Conservation (phyloP, 30 jellyfish, hydroid and myxozoan genomes). For the Euphysa ruthae region DNA sequence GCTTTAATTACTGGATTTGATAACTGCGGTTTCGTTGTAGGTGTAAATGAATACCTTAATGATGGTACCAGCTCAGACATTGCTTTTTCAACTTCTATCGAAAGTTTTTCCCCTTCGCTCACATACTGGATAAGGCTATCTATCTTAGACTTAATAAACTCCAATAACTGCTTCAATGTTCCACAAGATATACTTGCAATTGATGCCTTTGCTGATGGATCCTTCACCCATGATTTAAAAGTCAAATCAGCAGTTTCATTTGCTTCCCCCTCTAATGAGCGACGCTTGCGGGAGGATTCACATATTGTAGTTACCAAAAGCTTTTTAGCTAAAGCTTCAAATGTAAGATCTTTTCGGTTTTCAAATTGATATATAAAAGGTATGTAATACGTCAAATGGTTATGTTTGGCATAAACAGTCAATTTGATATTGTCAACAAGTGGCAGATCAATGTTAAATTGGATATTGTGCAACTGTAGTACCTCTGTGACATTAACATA, state of each 20-base stretch:
- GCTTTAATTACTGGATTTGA: not conserved
- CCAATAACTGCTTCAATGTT: constrained; percentile 11
- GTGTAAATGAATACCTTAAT: not conserved
- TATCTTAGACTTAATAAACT: not conserved
- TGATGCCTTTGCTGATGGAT: not conserved
- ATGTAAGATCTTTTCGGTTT: not conserved
- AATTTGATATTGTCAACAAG: not conserved
- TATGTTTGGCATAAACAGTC: not conserved
- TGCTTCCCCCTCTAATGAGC: not conserved
- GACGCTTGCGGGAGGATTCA: not conserved
- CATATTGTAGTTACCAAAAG: not conserved
- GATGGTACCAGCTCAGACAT: not conserved
- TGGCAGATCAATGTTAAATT: not conserved
- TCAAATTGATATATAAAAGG: not conserved
- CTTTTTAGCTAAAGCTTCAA: not conserved
- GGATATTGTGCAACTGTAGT: not conserved
- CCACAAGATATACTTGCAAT: constrained; percentile 11
- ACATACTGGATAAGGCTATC: not conserved
- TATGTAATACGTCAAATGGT: not conserved
- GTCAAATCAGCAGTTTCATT: not conserved
- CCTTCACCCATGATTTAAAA: constrained; percentile 23
- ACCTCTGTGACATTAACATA: not conserved
- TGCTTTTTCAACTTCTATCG: not conserved
- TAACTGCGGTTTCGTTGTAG: not conserved
- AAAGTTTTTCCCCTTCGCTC: not conserved